Evolutionary conservation across 2,797 vertebrate species (phyloP).

Genomic region (Lophius americanus): DNA sequence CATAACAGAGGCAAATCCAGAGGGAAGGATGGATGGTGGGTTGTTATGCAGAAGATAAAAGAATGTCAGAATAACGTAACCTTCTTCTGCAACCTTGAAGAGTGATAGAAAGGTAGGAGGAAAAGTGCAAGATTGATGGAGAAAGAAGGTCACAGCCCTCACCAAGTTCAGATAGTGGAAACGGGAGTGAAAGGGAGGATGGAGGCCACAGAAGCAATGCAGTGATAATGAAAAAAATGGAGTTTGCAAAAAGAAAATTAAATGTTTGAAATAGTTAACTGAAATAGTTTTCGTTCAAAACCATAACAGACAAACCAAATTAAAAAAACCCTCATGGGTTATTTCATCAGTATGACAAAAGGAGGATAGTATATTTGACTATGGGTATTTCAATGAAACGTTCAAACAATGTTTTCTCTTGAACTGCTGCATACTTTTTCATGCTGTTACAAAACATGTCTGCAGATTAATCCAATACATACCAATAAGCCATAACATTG

Average conservation of each 20-base stretch:
- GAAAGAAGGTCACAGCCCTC: slow-evolving; percentile 1
- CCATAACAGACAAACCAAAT: too few species aligned
- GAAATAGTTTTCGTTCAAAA: too few species aligned
- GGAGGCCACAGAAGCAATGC: slow-evolving; percentile 1
- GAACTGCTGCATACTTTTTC: background rate
- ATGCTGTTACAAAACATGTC: background rate
- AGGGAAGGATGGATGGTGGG: slow-evolving; percentile 41
- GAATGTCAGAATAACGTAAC: slow-evolving; percentile 49
- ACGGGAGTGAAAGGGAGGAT: slow-evolving; percentile 10
- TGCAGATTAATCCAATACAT: slow-evolving; percentile 21
- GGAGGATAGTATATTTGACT: background rate
- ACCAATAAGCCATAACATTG: background rate
- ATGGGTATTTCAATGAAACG: too few species aligned
- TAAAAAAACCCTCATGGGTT: background rate
- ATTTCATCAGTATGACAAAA: slow-evolving; percentile 1
- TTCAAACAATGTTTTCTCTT: too few species aligned
- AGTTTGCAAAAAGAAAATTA: background rate
- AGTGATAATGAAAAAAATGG: slow-evolving; percentile 3
- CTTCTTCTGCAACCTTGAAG: slow-evolving; percentile 45
- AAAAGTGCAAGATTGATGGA: slow-evolving; percentile 13
- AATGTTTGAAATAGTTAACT: too few species aligned
- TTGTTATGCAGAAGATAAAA: slow-evolving; percentile 47
- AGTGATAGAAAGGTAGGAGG: slow-evolving; percentile 12
- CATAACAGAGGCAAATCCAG: slow-evolving; percentile 50
- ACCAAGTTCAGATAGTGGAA: slow-evolving; percentile 13